Percentiles rank a stretch among this genome's conserved stretches.
Conservation (phyloP, 2,113 vertebrate species). For the Eonycteris spelaea region DNA sequence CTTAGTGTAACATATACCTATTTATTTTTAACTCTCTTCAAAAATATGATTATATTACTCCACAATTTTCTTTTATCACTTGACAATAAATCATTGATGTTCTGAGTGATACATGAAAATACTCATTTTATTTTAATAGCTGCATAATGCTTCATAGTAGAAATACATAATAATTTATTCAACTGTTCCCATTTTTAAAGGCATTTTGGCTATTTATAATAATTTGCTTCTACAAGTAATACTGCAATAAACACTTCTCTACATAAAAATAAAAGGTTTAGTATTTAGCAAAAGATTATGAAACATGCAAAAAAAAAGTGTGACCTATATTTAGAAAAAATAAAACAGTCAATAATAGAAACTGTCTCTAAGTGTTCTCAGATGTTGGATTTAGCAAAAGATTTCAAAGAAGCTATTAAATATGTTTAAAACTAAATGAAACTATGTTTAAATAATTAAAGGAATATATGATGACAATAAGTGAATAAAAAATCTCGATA, state of each 20-base stretch:
- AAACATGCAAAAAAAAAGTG: neutral
- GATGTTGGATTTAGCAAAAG: neutral
- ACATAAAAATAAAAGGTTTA: neutral
- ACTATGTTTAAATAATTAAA: neutral
- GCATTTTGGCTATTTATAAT: neutral
- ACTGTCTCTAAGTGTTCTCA: neutral
- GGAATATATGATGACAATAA: neutral
- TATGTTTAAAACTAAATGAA: neutral
- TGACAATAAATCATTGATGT: neutral
- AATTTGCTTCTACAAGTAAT: neutral
- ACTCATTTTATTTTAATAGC: neutral
- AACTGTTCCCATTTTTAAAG: neutral
- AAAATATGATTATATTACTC: neutral
- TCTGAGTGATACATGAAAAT: neutral
- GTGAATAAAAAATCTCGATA: neutral
- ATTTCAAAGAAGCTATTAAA: constrained; percentile 10
- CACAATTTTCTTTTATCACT: neutral
- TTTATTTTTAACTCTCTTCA: neutral
- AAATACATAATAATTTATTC: neutral
- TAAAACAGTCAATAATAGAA: neutral
- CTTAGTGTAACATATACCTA: neutral
- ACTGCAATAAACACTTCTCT: neutral
- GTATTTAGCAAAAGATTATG: neutral
- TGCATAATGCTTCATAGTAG: neutral
- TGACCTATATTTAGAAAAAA: neutral